Conservation (phyloP, 2,797 vertebrate genomes). For the Arvicola amphibius region DNA sequence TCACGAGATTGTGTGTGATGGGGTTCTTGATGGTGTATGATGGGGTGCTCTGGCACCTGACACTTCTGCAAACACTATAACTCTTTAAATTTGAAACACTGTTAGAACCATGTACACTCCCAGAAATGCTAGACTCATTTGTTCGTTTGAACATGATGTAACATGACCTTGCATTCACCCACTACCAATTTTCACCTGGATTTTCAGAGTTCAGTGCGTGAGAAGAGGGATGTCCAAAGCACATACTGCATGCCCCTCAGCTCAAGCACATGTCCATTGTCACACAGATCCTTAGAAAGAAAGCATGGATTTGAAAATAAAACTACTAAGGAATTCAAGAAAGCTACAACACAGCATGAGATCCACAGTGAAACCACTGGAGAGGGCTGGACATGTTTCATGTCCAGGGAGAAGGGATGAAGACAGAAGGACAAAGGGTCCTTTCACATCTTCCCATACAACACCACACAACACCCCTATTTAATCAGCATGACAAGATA, state of each 20-base stretch:
- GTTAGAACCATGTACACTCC: neutral
- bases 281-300: neutral
- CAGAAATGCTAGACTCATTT: neutral
- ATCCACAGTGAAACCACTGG: neutral
- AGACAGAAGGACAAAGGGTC: neutral
- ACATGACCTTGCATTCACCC: neutral
- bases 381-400: rapidly evolving
- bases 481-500: neutral
- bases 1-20: neutral
- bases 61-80: neutral
- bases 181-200: neutral
- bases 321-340: neutral
- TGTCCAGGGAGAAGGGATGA: neutral
- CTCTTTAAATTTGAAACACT: neutral
- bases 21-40: neutral
- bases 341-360: neutral
- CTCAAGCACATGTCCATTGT: neutral
- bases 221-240: neutral
- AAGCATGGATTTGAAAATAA: neutral
- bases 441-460: neutral
- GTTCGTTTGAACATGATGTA: neutral
- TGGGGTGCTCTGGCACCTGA: neutral
- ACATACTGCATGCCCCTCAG: neutral
- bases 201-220: too few relatives aligned
- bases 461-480: neutral